Evolutionary conservation across 2,888 invertebrate species (phyloP), one percentile per base, ranked within the genome.

Genomic region (Apodemia zela): DNA sequence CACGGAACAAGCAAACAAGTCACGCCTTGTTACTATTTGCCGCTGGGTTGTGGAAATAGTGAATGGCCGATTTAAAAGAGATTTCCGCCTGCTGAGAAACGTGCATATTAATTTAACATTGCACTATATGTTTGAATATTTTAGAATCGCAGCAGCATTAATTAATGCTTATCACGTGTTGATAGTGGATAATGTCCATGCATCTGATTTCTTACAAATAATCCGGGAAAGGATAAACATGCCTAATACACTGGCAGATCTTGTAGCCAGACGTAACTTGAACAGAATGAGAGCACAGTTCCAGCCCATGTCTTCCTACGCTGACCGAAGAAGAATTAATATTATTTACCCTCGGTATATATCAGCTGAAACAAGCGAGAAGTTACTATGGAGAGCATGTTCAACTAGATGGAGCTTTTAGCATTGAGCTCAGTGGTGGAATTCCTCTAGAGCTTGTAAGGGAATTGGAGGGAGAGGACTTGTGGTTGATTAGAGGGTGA

Each of bases 311-410:
- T 18, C 7, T 47, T 15, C 45, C 45, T 6, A 13, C 6, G n/a
- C 45, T 47, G 8, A 21, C 18, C 2, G 57, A 57, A 57, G 18
- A 17, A 7, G 57, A 57, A 7, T 18, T 21, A 21, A 21, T 21
- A 21, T 21, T 21, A n/a, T 47, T 47, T 47, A 15, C 2, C 13
- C 33, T 65, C 11, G 65, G 65, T 11, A 54, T 38, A 29, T 68
- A 66, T 42, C 63, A 65, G 29, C 45, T 65, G 21, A 68, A 68
- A 45, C 63, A 65, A 25, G 65, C 68, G 0, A 59, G 47, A n/a
- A 66, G 61, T 29, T 65, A 68, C 59, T 66, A 66, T 45, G 63
- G 65, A 7, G 63, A 66, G 47, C 66, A 68, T 18, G 29, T 67
- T 13, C 65, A 57, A 21, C 66, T 49, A n/a, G 59, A 66, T 49